These are phyloP conservation scores for Gonioctena quinquepunctata DNA, from an alignment of 1,140 invertebrate genomes.

Conservation along the genomic window DNA sequence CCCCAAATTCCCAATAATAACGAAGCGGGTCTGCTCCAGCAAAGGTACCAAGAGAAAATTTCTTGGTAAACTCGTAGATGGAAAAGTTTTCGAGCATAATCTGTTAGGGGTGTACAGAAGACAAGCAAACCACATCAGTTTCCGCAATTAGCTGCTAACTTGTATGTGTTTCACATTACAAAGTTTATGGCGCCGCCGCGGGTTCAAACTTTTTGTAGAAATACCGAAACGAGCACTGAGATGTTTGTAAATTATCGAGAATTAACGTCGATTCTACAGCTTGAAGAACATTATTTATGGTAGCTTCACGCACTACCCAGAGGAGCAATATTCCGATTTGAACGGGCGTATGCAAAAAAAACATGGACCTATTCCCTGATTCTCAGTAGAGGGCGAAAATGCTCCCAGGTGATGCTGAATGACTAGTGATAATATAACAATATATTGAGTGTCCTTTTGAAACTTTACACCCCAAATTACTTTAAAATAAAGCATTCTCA, in stretches of 20 bases:
- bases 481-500: too few species aligned
- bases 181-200: neutral
- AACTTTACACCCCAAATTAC: too few species aligned
- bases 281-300: neutral
- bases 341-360: too few species aligned
- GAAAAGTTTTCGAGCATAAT: conserved; percentile 1
- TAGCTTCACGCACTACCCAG: too few species aligned
- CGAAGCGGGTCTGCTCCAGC: neutral
- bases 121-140: conserved; percentile 7
- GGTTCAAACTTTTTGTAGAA: neutral
- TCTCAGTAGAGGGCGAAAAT: too few species aligned
- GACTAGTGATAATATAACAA: too few species aligned
- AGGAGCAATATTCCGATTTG: too few species aligned
- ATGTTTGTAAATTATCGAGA: neutral
- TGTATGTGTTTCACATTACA: conserved; percentile 14
- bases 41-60: neutral
- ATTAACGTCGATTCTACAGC: neutral
- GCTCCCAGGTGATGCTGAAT: too few species aligned
- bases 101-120: neutral
- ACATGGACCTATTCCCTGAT: too few species aligned
- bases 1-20: neutral
- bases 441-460: too few species aligned
- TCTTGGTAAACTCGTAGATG: neutral
- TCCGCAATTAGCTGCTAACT: conserved; percentile 18
- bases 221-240: neutral